Base-by-base conservation (phyloP, 2,888 invertebrate species). In the Drosophila sordidapex region DNA sequence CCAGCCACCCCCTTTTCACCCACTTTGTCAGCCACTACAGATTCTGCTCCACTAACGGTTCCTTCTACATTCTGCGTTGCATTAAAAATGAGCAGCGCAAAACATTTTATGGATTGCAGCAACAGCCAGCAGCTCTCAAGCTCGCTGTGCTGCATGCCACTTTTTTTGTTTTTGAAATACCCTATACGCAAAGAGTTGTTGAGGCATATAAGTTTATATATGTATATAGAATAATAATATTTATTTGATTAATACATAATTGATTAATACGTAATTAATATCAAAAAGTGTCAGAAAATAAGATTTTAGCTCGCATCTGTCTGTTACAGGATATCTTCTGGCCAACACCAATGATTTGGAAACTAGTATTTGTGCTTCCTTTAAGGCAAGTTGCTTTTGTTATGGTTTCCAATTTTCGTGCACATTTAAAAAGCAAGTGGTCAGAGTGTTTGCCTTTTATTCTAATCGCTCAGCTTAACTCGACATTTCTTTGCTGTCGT, bases 11-110 rank as follows among this genome's bases (percentile, higher is more conserved):
- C 7, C 38, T 29, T 25, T 10, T 33, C 25, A 6, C 31, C 4
- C 40, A 15, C 33, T 21, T 18, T 21, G 21, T 35, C 13, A 36
- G n/a, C 8, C 68, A 18, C 38, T 52, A 25, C 7, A 31, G 4
- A 38, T 10, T 46, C 15, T 46, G 46, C 46, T 46, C 15, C 46
- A 46, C 46, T 27, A 46, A 46, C 46, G 15, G n/a, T 53, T 40
- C 36, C 40, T 52, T 54, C 52, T 64, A 57, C 62, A 65, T 49
- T 46, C 40, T 60, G 63, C 74, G 82, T 80, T 89, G 89, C 87
- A 90, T 90, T 87, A 83, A 88, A 90, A 82, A 89, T 90, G 81
- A 90, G 83, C 78, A 70, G 53, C 70, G 69, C 74, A 79, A 79
- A 78, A 81, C 81, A 79, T 79, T 87, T 85, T 78, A 79, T 85